Evolutionary conservation across 2,888 invertebrate genomes (phyloP), one percentile per base, ranked within the genome.

Genomic region (Drosophila dives): DNA sequence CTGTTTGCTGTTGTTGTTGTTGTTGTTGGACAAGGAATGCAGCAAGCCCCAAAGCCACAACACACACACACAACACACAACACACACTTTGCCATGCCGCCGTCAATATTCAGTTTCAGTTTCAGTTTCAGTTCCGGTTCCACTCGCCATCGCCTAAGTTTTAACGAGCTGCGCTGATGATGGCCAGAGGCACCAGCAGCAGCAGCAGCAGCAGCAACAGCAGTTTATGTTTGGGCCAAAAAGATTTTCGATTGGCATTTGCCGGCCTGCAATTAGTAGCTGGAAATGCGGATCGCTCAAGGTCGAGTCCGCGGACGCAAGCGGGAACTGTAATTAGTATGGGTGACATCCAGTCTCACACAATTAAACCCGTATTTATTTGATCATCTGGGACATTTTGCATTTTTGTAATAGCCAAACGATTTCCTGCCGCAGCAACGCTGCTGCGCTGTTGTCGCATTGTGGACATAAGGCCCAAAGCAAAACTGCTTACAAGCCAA

Each of bases 371-470:
- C 74, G 78, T 81, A 89, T 90, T 91, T 90, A 89, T 45, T 91
- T 91, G 89, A 91, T 86, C 89, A 67, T 56, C 64, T 71, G 45
- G 23, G 23, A 45, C 45, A 45, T 23, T 86, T 86, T 89, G 82
- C 89, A 91, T 85, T 86, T 86, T 90, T 89, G 86, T 90, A 91
- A 91, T 91, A 81, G 88, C 90, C 84, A 77, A 51, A 83, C 86
- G 91, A 91, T 91, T 90, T 91, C 89, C 89, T 88, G 85, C 84
- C 80, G 23, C 53, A 45, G 51, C 40, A 29, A 29, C 26, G 20
- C 48, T 11, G 36, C 53, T 53, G 53, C 26, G 20, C 48, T 11
- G 36, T 58, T 53, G 53, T 26, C 56, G 36, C 51, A 40, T 51
- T 55, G 45, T 15, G 26, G 26, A 15, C 48, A 11, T 38, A 38